Evolutionary conservation across 2,888 invertebrate species (phyloP), one percentile per base, ranked within the genome.

Genomic region (Sipha maydis): DNA sequence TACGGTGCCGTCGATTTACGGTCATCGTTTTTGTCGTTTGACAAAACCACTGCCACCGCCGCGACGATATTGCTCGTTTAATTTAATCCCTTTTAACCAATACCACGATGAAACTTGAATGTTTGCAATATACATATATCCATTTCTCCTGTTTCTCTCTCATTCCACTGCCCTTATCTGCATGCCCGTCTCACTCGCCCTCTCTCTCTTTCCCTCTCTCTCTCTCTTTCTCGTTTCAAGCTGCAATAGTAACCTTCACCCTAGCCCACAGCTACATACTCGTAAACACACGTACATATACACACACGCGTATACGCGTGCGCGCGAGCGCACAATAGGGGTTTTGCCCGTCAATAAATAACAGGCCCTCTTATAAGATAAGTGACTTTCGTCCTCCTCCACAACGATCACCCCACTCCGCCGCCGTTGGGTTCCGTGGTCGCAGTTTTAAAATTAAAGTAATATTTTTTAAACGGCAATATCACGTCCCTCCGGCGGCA

Each of bases 401-500:
- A 34, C 34, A 31, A 11, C 69, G 71, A 17, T 11, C 83, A 21
- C 73, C 48, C 71, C 69, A 54, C 61, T 2, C 54, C 75, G 11
- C 28, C 75, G 38, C 8, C n/a, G n/a, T 34, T n/a, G 73, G 38
- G 86, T 80, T 80, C 61, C 86, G 80, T 61, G 88, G 88, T 75
- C 61, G 86, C 88, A 76, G 88, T 88, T 88, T 88, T 88, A 88
- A 88, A 88, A 88, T 88, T 88, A 88, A 88, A 88, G 88, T 88
- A 88, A 88, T 88, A 82, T 88, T 88, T 88, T 88, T 88, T 88
- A 88, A 88, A 88, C 88, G 88, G 82, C 88, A 76, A 88, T 88
- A 88, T 76, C 80, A 5, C 82, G 67, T 82, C 88, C 88, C 82
- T 88, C 80, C 73, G 80, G 88, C 88, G 48, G 38, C 38, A 8